Conservation (phyloP, 1,140 invertebrate genomes). For the Lysiphlebus fabarum region DNA sequence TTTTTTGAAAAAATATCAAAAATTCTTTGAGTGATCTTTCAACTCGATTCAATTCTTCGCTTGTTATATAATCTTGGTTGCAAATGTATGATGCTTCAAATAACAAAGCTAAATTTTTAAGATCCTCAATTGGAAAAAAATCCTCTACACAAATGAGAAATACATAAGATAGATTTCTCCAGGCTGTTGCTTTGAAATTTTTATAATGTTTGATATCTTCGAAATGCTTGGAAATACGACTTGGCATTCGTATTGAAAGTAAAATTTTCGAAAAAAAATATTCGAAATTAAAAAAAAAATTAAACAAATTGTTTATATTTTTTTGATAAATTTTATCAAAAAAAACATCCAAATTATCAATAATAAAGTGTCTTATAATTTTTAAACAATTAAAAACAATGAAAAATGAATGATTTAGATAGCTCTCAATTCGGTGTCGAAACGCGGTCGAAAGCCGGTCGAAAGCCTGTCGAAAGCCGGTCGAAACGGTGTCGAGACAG, state of each 20-base stretch:
- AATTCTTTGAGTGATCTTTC: conserved; percentile 19
- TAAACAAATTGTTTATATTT: no score
- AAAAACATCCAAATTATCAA: no score
- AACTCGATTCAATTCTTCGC: conserved; percentile 15
- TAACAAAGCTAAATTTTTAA: conserved; percentile 21
- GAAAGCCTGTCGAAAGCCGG: no score
- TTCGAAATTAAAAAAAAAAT: no score
- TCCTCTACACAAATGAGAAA: conserved; percentile 17
- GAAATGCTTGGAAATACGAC: conserved; percentile 1
- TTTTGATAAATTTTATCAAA: no score
- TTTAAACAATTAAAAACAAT: no score
- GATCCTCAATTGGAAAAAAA: conserved; percentile 21
- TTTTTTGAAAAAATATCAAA: conserved; percentile 11
- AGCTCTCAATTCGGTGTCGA: no score
- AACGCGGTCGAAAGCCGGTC: no score
- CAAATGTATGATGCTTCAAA: conserved; percentile 23
- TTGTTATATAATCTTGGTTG: conserved; percentile 20
- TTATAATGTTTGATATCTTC: conserved; percentile 1
- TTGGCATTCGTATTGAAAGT: conserved; percentile 17
- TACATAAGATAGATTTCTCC: conserved; percentile 24
- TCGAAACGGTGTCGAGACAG: no score
- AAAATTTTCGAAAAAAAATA: no score
- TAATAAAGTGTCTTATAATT: no score
- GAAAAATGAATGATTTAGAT: no score
- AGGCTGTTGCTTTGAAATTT: conserved; percentile 28